Base-by-base conservation (phyloP, 1,140 invertebrate genomes). In the Archivesica marissinica region DNA sequence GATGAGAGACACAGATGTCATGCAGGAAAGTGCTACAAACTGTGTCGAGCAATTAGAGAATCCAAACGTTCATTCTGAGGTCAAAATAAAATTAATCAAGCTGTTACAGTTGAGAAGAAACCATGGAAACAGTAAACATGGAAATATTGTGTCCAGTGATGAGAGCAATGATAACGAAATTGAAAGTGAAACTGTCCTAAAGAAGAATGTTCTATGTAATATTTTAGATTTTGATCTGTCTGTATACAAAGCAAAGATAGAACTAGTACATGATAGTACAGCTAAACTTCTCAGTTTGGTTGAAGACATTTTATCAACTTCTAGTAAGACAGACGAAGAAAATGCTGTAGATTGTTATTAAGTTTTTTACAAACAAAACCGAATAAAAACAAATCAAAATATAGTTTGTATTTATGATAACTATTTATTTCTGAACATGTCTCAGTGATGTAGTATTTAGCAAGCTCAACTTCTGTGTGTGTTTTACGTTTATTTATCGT, bases 321-420 rank as follows among this genome's bases (percentile, higher is more conserved):
- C 17, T 2, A 23, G 30, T 23, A 35, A 23, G 9, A 23, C 25
- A 4, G 56, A 66, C 20, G 56, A 78, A 23, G 76, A 79, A 47
- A 79, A 79, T 35, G 30, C 38, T 11, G 35, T 61, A 20, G 76
- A 79, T 52, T 79, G 76, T 56, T 79, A 79, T 41, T 79, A 35
- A 35, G 50, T 9, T 47, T 47, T 47, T 47, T 47, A 11, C 7
- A 47, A 47, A 47, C 44, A 47, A 47, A 47, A 47, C 7, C 7
- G 20, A 20, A 47, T 9, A 47, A 47, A 47, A 47, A 47, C 7
- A 52, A n/a, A 52, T 20, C 50, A 7, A 20, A n/a, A 23, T 7
- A n/a, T 7, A 52, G 3, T 15, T 52, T 23, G 4, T 23, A 20
- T 7, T 15, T 52, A 2, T 52, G 50, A 52, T 2, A 52, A n/a